Percentiles rank a stretch among this genome's conserved stretches.
Evolutionary conservation across 2,888 invertebrate genomes (phyloP).

Genomic region (Tanypteryx hageni): DNA sequence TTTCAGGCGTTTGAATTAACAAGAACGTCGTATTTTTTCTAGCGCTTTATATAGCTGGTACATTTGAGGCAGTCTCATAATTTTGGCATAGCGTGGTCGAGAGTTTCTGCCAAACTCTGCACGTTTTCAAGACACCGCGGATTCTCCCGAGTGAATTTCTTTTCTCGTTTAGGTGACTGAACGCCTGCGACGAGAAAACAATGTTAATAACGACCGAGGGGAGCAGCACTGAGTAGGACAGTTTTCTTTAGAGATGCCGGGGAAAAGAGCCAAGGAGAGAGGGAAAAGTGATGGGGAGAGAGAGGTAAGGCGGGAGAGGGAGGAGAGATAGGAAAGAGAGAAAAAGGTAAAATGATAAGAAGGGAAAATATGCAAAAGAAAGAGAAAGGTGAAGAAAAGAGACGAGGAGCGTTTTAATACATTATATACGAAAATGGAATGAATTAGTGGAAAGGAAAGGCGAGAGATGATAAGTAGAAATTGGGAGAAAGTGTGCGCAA

Average conservation of each 20-base stretch:
- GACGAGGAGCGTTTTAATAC: neutral
- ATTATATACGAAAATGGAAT: neutral
- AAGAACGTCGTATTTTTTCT: neutral
- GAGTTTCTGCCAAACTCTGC: neutral
- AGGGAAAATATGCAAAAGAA: no score
- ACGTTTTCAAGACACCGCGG: neutral
- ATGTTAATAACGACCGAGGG: neutral
- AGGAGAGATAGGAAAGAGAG: neutral
- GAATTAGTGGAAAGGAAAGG: neutral
- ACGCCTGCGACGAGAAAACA: neutral
- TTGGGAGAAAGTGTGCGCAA: neutral
- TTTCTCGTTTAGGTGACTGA: neutral
- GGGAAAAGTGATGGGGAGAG: neutral
- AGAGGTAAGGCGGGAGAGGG: neutral
- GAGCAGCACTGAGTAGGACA: neutral
- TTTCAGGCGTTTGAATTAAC: neutral
- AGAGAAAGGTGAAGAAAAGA: no score
- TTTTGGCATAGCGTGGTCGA: neutral
- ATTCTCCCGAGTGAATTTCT: neutral
- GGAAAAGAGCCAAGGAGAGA: neutral
- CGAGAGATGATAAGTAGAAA: neutral
- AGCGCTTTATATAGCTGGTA: neutral
- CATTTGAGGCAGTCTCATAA: neutral
- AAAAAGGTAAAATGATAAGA: neutral
- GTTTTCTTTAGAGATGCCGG: neutral